Base-by-base conservation (phyloP, 2,888 invertebrate genomes). In the Callosobruchus maculatus region DNA sequence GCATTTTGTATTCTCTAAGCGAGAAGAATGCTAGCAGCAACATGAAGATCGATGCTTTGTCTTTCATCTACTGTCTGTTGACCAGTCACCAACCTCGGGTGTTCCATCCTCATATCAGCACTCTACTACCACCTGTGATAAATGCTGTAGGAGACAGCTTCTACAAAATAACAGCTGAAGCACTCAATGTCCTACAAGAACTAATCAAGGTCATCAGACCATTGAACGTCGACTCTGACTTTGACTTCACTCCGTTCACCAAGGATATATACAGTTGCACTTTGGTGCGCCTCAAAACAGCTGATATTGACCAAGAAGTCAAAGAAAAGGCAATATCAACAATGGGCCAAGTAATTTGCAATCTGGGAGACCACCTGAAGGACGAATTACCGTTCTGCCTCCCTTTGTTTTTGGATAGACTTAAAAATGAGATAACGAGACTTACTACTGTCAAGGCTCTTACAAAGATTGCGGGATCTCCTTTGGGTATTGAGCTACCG, bases 301-400 rank as follows among this genome's bases (percentile, higher is more conserved):
- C 98, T 0, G 99, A 99, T 85, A 97, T 99, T 84, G 99, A 99
- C 88, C 99, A 99, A 86, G 99, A 99, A 88, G 99, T 99, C 0
- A 99, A 99, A 87, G 99, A 99, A 85, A 91, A 97, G 22, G 98
- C 99, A 13, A 99, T 99, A 78, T 95, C 97, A 0, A 97, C 98
- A 82, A 96, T 97, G 94, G 97, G 98, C 20, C 97, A 98, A 87
- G 93, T 98, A 71, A 92, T 99, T 71, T 94, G 96, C 76, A 96
- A 96, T 86, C 92, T 98, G 80, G 98, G 97, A 0, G 97, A 98
- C 86, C 92, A 92, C 80, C 87, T 98, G 72, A 89, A 93, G 86
- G 90, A 90, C 75, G 96, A 98, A 86, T 89, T 98, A 73, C 91
- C 91, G 0, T 91, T 92, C 4, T 98, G 98, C 86, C 89, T 99